These are phyloP conservation scores for Collichthys lucidus DNA, from an alignment of 2,113 vertebrate species.

Conservation along the genomic window DNA sequence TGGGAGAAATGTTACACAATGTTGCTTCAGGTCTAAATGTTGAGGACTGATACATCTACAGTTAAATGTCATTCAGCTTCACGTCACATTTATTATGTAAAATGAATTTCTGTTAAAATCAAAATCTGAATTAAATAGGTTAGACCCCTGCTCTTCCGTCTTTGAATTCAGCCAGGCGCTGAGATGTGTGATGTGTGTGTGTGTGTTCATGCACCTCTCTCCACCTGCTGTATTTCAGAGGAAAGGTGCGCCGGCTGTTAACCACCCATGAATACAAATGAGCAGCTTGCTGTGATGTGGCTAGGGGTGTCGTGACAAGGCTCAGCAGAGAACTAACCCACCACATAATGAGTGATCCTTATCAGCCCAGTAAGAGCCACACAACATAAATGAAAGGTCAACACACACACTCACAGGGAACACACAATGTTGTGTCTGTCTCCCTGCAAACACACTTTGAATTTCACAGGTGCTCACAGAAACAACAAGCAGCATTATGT, in stretches of 20 bases:
- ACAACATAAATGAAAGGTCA: constrained; percentile 33
- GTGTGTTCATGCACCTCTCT: constrained; percentile 17
- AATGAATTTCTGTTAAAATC: not conserved
- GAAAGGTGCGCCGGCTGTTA: constrained; percentile 60
- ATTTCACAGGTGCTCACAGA: not conserved
- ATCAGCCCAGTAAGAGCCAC: constrained; percentile 60
- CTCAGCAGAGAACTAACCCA: constrained; percentile 69
- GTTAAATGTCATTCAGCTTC: not conserved
- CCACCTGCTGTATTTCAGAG: constrained; percentile 57
- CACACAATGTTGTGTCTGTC: not conserved
- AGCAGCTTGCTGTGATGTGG: constrained; percentile 70
- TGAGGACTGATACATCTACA: no score
- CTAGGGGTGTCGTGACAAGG: constrained; percentile 58
- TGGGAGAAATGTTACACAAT: no score
- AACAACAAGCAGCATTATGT: not conserved
- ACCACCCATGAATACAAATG: constrained; percentile 77
- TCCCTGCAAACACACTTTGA: not conserved
- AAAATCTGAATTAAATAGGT: not conserved
- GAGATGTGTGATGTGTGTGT: constrained; percentile 23
- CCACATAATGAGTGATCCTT: constrained; percentile 79
- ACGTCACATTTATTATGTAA: not conserved
- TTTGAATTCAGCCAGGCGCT: constrained; percentile 7
- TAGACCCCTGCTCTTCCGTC: not conserved
- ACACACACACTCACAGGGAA: not conserved
- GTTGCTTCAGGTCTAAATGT: no score